Base-by-base conservation (phyloP, 2,797 vertebrate species). In the Sebastes aleutianus region DNA sequence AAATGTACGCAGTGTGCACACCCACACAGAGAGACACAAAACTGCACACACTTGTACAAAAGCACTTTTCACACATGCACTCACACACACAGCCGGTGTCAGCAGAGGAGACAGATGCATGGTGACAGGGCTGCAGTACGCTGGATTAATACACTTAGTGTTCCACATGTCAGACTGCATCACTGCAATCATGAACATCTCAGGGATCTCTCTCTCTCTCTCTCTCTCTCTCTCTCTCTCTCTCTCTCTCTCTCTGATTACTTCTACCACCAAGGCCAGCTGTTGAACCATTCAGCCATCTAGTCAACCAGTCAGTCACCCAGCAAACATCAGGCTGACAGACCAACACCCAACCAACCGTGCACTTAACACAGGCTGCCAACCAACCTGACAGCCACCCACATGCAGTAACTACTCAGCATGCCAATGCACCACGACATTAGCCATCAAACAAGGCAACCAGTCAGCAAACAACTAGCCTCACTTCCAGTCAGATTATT, bases 111-210 rank as follows among this genome's bases (percentile, higher is more conserved):
- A 85, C 79, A 79, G 84, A 90, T 90, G 83, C 72, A 73, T 65
- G 78, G 76, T 76, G 88, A 87, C 90, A 89, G 73, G 36, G 75
- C 84, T 81, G 80, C 86, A 85, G 47, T 12, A 74, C 61, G 43
- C 74, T 74, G 88, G 84, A 85, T 90, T 82, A 89, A 84, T 86
- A 76, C 82, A 89, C 80, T 87, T 76, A 81, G 78, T 70, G 76
- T 72, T 84, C 68, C 80, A 82, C 85, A 80, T 85, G 87, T 90
- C 86, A 84, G 61, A 64, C 78, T 78, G 67, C 83, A 85, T 87
- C 68, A 86, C 70, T 53, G 72, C 80, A 50, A 74, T 79, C 77
- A 74, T 43, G 61, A 78, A 70, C 73, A 65, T 78, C 66, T 79
- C 70, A 79, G 67, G 56, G 56, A 7, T 54, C 82, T 50, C n/a